phyloP scores from a whole-genome alignment of 2,888 invertebrate genomes.

The Drosophila nr. medialis region DNA sequence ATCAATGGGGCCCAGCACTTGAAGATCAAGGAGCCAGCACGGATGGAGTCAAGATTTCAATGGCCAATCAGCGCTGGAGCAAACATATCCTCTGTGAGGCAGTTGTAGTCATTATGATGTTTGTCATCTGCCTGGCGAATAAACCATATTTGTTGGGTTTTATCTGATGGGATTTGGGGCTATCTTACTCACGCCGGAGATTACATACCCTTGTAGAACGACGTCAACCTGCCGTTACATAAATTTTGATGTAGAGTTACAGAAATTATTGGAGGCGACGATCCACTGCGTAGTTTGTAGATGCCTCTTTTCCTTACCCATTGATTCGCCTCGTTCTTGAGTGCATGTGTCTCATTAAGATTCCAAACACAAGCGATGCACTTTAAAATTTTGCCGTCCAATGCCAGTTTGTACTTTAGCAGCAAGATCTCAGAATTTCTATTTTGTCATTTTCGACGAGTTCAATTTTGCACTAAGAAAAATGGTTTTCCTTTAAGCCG shows the following conservation, averaged over 20 bases:
- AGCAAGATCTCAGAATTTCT: neutral
- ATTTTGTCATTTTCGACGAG: neutral
- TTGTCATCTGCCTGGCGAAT: neutral
- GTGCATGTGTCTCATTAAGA: neutral
- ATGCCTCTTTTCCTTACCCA: neutral
- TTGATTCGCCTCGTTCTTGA: neutral
- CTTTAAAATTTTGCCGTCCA: neutral
- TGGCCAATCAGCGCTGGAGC: neutral
- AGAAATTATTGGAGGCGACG: neutral
- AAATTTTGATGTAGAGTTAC: neutral
- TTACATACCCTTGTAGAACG: neutral
- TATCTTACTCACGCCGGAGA: neutral
- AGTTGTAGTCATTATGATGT: neutral
- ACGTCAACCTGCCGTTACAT: neutral
- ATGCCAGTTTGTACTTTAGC: neutral
- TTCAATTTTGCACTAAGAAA: neutral
- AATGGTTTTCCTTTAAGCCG: neutral
- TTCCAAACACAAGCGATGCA: neutral
- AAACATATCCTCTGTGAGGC: neutral
- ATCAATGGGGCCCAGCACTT: neutral
- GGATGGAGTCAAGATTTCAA: neutral
- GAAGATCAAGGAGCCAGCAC: neutral
- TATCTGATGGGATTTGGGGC: neutral
- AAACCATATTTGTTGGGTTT: neutral
- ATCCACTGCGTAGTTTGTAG: neutral